A percentile compares a stretch with the other conserved stretches of the same genome.
These are phyloP conservation scores for Paralichthys olivaceus DNA, from an alignment of 2,113 vertebrate species.

Conservation along the genomic window DNA sequence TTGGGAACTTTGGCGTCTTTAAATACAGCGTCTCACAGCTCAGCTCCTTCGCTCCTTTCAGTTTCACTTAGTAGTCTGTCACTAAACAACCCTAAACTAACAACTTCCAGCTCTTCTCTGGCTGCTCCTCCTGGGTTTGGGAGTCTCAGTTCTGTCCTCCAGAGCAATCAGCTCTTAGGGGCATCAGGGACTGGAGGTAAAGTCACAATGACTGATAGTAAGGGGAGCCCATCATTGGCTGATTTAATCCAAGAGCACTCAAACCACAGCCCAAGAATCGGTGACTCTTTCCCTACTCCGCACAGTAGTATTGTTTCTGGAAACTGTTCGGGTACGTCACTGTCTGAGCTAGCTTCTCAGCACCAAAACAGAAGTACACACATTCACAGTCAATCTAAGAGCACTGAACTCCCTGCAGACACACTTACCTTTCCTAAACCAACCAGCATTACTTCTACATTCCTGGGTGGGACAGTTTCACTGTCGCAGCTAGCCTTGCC, in stretches of 20 bases:
- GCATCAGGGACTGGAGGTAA: slow-evolving; percentile 54
- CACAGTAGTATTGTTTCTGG: slow-evolving; percentile 52
- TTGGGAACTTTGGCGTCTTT: slow-evolving; percentile 64
- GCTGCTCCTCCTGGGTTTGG: slow-evolving; percentile 70
- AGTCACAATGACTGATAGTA: slow-evolving; percentile 32
- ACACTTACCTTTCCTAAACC: slow-evolving; percentile 1
- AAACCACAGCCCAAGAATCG: slow-evolving; percentile 70
- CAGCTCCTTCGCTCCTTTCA: slow-evolving; percentile 66
- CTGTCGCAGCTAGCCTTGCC: slow-evolving; percentile 72
- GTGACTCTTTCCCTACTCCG: slow-evolving; percentile 72
- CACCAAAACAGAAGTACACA: slow-evolving; percentile 43
- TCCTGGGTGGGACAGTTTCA: slow-evolving; percentile 24
- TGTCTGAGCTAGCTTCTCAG: slow-evolving; percentile 69
- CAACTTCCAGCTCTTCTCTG: slow-evolving; percentile 47
- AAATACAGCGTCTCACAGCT: slow-evolving; percentile 24
- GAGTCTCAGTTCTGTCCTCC: slow-evolving; percentile 72
- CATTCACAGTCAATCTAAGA: slow-evolving; percentile 41
- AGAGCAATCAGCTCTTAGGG: slow-evolving; percentile 58
- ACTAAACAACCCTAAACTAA: slow-evolving; percentile 63
- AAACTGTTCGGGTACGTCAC: slow-evolving; percentile 22
- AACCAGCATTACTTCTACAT: slow-evolving; percentile 7
- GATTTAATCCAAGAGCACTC: slow-evolving; percentile 89
- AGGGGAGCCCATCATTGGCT: slow-evolving; percentile 85
- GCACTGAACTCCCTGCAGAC: slow-evolving; percentile 17
- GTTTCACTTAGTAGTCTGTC: slow-evolving; percentile 79